Evolutionary conservation across 23 tunicate species (phyloP).

Genomic region (Halocynthia roretzi): DNA sequence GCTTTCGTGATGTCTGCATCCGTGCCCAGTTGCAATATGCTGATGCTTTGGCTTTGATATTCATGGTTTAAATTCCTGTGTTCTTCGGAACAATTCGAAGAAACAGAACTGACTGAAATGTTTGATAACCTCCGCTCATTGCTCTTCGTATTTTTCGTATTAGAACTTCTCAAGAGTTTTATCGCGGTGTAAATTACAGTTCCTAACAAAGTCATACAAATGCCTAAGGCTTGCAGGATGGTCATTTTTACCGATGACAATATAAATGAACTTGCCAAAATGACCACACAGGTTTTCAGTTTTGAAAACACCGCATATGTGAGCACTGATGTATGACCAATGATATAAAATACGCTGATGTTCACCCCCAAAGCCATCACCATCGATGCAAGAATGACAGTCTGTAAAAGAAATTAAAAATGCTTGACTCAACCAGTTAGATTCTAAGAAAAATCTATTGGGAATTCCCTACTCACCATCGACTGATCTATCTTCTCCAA

Average conservation of each 20-base stretch:
- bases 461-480: not conserved
- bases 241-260: constrained; percentile 23
- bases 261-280: constrained; percentile 20
- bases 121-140: too few relatives aligned
- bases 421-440: not conserved
- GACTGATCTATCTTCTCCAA: not conserved
- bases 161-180: not conserved
- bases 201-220: constrained; percentile 29
- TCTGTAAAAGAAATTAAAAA: constrained; percentile 15
- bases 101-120: too few relatives aligned
- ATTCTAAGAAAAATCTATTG: constrained; percentile 1
- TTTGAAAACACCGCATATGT: constrained; percentile 68
- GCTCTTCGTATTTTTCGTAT: too few relatives aligned
- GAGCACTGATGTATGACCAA: constrained; percentile 43
- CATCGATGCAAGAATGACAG: constrained; percentile 20
- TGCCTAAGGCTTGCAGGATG: constrained; percentile 26
- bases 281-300: constrained; percentile 44
- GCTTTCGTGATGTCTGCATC: too few relatives aligned
- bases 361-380: constrained; percentile 38
- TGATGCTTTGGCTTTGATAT: too few relatives aligned
- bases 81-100: too few relatives aligned
- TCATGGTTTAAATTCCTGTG: too few relatives aligned
- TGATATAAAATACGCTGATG: constrained; percentile 51
- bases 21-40: too few relatives aligned
- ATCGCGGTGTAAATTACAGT: constrained; percentile 29